Base-by-base conservation (phyloP, 2,113 vertebrate species). In the Lepus timidus region DNA sequence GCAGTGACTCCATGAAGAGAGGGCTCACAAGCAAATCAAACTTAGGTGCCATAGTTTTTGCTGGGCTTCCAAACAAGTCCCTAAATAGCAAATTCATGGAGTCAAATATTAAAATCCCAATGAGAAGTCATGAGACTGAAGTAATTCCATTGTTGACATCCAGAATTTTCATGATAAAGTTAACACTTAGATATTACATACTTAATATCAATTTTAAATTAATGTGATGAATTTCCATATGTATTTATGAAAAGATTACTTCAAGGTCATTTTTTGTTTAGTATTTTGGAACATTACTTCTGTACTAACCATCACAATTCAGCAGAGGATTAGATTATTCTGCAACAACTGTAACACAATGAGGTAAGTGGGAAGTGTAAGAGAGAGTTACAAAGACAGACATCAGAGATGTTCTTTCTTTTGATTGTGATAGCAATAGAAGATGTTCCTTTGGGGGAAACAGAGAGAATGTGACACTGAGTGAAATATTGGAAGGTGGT, bases 1-100 rank as follows among this genome's bases (percentile, higher is more conserved):
- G 9, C 0, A 9, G 2, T 71, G 39, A 55, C 14, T 88, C 7
- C 4, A 71, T 44, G 49, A 85, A 29, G 31, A 58, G 12, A 91
- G n/a, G 9, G 1, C 25, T 73, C 58, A 3, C 0, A 8, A 20
- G 1, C 14, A 3, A 12, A 13, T 29, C 10, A 73, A 74, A 36
- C 39, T 10, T 9, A 62, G 44, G 61, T 14, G 22, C 4, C 9
- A 52, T 4, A 27, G 22, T 36, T 29, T 79, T 64, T 85, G 44
- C 9, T 82, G 2, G 22, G 2, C 88, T 83, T 83, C 51, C 8
- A 82, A 90, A 85, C 4, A 90, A 25, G 25, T 68, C 6, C 61
- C 78, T 80, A 23, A 36, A 27, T 23, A 68, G 11, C 4, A 92
- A 73, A 1, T 58, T 74, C 29, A 19, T 10, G 5, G 36, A 65